Conservation (phyloP, 2,888 invertebrate genomes). For the Gibbula magus region DNA sequence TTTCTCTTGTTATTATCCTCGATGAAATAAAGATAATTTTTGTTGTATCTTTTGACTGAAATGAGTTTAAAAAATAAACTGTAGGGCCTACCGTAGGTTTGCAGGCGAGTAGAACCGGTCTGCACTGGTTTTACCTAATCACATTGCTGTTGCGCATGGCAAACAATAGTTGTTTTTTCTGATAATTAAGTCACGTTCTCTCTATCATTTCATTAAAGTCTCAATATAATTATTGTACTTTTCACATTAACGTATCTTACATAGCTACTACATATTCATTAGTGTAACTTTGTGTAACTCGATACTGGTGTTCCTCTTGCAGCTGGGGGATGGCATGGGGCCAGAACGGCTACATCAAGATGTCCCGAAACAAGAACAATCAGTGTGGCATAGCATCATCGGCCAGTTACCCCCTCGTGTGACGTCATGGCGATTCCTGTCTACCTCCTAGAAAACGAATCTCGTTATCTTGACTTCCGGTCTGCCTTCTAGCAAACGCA, state of each 20-base stretch:
- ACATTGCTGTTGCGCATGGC: too few species aligned
- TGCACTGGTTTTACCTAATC: too few species aligned
- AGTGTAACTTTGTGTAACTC: not conserved
- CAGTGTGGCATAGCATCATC: conserved; percentile 60
- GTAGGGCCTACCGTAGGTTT: too few species aligned
- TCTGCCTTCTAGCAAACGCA: not conserved
- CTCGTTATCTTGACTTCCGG: not conserved
- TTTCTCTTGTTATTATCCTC: too few species aligned
- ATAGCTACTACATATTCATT: too few species aligned
- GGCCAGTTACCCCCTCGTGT: conserved; percentile 57
- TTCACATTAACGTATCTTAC: not conserved
- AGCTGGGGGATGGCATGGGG: conserved; percentile 60
- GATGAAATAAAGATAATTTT: too few species aligned
- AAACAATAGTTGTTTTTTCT: too few species aligned
- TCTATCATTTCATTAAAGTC: too few species aligned
- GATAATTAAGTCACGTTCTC: too few species aligned
- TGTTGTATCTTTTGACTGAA: too few species aligned
- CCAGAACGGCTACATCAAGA: conserved; percentile 56
- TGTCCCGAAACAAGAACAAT: conserved; percentile 59
- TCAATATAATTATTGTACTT: not conserved
- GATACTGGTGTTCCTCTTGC: conserved; percentile 20
- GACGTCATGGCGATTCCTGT: not conserved
- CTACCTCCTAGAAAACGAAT: not conserved
- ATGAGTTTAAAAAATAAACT: too few species aligned
- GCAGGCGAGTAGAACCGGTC: too few species aligned